A percentile compares a stretch with the other conserved stretches of the same genome.
These are phyloP conservation scores for Zonotrichia albicollis DNA, from an alignment of 2,797 vertebrate species.

Conservation along the genomic window DNA sequence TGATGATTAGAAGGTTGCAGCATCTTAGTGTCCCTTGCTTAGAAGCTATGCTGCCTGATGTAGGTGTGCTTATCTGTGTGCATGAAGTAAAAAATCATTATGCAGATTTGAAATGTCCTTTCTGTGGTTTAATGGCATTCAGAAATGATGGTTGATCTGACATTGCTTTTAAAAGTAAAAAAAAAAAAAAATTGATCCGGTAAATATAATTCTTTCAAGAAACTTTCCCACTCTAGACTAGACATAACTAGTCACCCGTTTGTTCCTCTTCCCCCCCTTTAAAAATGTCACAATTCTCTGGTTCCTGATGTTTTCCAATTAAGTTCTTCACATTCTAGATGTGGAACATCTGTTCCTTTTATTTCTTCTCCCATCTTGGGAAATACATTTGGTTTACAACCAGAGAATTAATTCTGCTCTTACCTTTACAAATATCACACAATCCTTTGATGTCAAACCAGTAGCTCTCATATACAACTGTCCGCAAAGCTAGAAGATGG, in stretches of 20 bases:
- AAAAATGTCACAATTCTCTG: background rate
- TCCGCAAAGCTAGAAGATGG: background rate
- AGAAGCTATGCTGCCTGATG: background rate
- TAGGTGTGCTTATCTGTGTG: background rate
- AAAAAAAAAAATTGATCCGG: background rate
- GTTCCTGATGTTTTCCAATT: background rate
- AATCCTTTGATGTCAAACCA: background rate
- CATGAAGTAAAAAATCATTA: background rate
- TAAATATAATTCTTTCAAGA: background rate
- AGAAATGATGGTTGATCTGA: background rate
- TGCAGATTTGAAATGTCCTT: background rate
- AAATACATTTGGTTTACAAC: background rate
- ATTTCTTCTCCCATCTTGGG: background rate
- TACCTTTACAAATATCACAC: background rate
- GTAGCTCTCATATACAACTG: background rate
- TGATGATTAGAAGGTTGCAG: background rate
- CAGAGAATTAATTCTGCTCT: background rate
- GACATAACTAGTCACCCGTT: background rate
- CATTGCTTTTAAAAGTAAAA: background rate
- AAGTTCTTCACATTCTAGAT: background rate
- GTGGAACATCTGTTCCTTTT: background rate
- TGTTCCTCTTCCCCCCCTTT: rapidly evolving
- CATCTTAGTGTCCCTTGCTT: background rate
- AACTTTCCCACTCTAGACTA: background rate
- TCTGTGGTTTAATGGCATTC: background rate